Evolutionary conservation across 2,113 vertebrate genomes (phyloP).

Genomic region (Microtus richardsoni): DNA sequence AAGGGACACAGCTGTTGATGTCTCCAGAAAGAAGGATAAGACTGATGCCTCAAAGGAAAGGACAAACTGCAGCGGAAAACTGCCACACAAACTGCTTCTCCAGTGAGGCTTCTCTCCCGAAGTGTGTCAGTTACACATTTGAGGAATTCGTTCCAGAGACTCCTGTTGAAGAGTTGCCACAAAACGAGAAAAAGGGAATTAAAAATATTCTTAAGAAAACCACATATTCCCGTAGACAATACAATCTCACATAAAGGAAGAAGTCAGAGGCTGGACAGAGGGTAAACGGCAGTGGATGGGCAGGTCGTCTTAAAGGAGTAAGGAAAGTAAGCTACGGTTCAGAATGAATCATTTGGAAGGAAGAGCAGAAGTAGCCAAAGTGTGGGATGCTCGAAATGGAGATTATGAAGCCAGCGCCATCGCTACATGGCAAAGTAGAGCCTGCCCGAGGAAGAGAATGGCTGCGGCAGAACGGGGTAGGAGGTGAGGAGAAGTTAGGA

Average conservation of each 20-base stretch:
- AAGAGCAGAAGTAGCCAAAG: not conserved
- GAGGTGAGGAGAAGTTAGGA: too few species aligned
- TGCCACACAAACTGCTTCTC: not conserved
- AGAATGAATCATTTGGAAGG: not conserved
- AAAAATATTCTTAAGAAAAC: slow-evolving; percentile 12
- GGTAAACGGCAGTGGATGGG: not conserved
- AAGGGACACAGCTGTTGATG: not conserved
- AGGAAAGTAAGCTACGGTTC: not conserved
- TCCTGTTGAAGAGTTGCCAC: not conserved
- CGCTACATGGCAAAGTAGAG: not conserved
- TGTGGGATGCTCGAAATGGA: not conserved
- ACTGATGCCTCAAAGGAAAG: not conserved
- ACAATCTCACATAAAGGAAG: not conserved
- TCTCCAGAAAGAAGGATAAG: not conserved
- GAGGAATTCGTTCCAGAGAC: not conserved
- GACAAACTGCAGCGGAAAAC: not conserved
- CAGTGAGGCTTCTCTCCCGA: not conserved
- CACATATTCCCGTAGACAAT: not conserved
- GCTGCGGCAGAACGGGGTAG: not conserved
- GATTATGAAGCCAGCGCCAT: not conserved
- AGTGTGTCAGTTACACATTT: not conserved
- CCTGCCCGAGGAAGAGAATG: not conserved
- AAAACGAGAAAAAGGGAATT: not conserved
- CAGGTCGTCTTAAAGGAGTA: not conserved
- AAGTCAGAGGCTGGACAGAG: not conserved